These are phyloP conservation scores for Hydropsyche tenuis DNA, from an alignment of 1,140 invertebrate genomes.

Conservation along the genomic window DNA sequence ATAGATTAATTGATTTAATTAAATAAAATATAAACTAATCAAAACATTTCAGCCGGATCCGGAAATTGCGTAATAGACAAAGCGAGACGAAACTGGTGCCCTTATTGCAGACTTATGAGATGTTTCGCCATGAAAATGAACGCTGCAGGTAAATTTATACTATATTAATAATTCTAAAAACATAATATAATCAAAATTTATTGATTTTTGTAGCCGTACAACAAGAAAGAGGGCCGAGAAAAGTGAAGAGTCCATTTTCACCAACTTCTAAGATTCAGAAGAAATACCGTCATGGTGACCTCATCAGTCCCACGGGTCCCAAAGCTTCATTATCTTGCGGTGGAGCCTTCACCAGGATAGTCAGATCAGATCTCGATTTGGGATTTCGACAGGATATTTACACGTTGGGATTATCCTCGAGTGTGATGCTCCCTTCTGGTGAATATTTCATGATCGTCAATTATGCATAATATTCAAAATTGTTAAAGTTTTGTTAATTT, in stretches of 20 bases:
- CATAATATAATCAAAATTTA: slow-evolving; percentile 17
- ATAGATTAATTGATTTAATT: slow-evolving; percentile 37
- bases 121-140: slow-evolving; percentile 84
- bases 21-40: slow-evolving; percentile 5
- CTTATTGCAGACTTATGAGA: slow-evolving; percentile 80
- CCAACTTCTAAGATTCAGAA: not conserved
- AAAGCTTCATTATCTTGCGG: slow-evolving; percentile 37
- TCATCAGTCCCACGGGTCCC: slow-evolving; percentile 38
- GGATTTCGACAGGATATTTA: not conserved
- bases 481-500: slow-evolving; percentile 50
- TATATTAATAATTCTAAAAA: slow-evolving; percentile 12
- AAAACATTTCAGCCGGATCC: slow-evolving; percentile 66
- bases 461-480: slow-evolving; percentile 18
- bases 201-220: slow-evolving; percentile 69
- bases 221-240: slow-evolving; percentile 78
- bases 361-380: slow-evolving; percentile 45
- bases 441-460: slow-evolving; percentile 42
- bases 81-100: slow-evolving; percentile 86
- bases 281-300: not conserved
- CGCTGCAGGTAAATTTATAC: slow-evolving; percentile 66
- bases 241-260: slow-evolving; percentile 53
- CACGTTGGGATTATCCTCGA: slow-evolving; percentile 41
- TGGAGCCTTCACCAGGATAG: slow-evolving; percentile 52
- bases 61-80: slow-evolving; percentile 83
- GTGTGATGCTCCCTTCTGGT: not conserved